phyloP scores from a whole-genome alignment of 2,888 invertebrate genomes.

The Trissolcus brochymenae region DNA sequence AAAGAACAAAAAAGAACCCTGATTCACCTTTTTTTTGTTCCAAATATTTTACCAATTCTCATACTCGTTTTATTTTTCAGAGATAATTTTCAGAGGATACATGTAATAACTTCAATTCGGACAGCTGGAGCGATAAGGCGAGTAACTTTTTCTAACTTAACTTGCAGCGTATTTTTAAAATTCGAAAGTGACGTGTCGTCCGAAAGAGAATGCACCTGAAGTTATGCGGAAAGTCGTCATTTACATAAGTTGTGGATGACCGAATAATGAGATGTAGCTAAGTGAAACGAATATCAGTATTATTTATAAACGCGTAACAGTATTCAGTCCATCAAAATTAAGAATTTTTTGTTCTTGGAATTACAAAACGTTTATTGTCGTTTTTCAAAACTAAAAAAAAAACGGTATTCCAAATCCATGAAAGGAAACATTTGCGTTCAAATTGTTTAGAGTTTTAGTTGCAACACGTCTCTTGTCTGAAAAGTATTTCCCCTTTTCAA shows the following conservation, averaged over 20 bases:
- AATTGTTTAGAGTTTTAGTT: background rate
- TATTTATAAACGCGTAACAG: background rate
- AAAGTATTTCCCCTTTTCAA: too few relatives aligned
- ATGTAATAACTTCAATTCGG: constrained; percentile 18
- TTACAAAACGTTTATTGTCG: too few relatives aligned
- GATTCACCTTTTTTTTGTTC: background rate
- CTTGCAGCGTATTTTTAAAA: constrained; percentile 7
- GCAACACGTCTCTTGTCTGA: background rate
- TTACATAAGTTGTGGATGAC: constrained; percentile 11
- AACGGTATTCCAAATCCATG: too few relatives aligned
- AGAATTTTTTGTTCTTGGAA: too few relatives aligned
- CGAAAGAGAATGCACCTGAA: constrained; percentile 10
- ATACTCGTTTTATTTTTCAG: constrained; percentile 25
- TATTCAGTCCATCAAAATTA: too few relatives aligned
- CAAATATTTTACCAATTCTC: constrained; percentile 21
- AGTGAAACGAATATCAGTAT: background rate
- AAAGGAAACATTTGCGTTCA: too few relatives aligned
- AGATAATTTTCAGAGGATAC: too few relatives aligned
- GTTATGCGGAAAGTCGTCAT: constrained; percentile 6
- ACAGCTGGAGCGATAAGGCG: constrained; percentile 11
- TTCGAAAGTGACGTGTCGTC: constrained; percentile 20
- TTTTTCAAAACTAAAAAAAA: too few relatives aligned
- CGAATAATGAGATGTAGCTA: background rate
- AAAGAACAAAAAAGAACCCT: too few relatives aligned
- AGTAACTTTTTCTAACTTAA: constrained; percentile 16